Percentiles rank a stretch among this genome's conserved stretches.
These are phyloP conservation scores for Eupeodes corollae DNA, from an alignment of 1,140 invertebrate species.

Conservation along the genomic window DNA sequence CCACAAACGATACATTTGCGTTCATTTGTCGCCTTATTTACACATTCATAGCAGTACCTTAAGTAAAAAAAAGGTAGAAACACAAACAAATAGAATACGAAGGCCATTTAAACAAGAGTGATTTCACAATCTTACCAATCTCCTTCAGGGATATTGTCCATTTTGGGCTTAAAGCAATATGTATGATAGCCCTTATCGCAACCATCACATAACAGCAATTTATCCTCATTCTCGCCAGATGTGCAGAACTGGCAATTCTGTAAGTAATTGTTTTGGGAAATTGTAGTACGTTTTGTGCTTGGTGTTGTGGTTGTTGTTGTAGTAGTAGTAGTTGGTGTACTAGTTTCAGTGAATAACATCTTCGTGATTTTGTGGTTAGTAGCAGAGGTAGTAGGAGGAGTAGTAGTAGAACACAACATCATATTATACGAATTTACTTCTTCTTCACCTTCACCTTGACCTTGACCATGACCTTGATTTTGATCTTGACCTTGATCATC, in stretches of 20 bases:
- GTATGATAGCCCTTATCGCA: slow-evolving; percentile 98
- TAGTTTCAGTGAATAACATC: background rate
- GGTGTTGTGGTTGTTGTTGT: slow-evolving; percentile 7
- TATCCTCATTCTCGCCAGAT: slow-evolving; percentile 91
- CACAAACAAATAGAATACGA: too few relatives aligned
- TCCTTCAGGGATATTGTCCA: slow-evolving; percentile 91
- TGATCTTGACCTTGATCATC: too few relatives aligned
- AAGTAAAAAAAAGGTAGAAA: slow-evolving; percentile 8
- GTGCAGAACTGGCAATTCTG: slow-evolving; percentile 96
- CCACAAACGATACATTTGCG: slow-evolving; percentile 83
- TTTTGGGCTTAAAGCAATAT: slow-evolving; percentile 94
- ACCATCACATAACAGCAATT: slow-evolving; percentile 87
- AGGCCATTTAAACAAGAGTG: background rate
- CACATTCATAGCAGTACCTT: slow-evolving; percentile 91
- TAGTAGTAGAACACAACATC: too few relatives aligned
- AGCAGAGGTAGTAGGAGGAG: background rate
- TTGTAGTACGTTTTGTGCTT: slow-evolving; percentile 21
- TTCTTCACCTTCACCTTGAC: too few relatives aligned
- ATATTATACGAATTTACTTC: too few relatives aligned
- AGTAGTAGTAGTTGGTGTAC: background rate
- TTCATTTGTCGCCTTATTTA: slow-evolving; percentile 87
- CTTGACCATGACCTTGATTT: too few relatives aligned
- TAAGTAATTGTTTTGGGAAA: slow-evolving; percentile 40
- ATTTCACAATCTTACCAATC: slow-evolving; percentile 65
- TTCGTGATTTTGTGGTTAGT: background rate